phyloP scores from a whole-genome alignment of 1,140 invertebrate genomes.

The Microplitis demolitor region DNA sequence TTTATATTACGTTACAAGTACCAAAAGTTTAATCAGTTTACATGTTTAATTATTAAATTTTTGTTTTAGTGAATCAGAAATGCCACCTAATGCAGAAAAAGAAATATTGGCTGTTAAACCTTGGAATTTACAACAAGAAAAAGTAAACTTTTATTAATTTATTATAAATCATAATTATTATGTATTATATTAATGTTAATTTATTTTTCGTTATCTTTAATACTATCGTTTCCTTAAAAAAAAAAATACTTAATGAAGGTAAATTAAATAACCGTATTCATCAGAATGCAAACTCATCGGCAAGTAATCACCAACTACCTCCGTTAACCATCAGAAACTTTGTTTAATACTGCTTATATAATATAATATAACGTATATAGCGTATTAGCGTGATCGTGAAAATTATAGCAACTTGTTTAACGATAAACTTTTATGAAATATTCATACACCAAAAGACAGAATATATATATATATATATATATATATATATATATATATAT shows the following conservation, averaged over 20 bases:
- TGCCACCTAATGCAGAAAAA: conserved; percentile 61
- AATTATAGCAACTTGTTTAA: conserved; percentile 25
- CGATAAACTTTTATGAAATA: conserved; percentile 31
- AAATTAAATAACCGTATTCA: conserved; percentile 11
- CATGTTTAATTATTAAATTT: conserved; percentile 22
- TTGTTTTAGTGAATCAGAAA: conserved; percentile 57
- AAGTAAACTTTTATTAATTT: conserved; percentile 39
- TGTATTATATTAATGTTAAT: too few relatives aligned
- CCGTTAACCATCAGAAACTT: not conserved
- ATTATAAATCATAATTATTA: too few relatives aligned
- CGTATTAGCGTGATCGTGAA: conserved; percentile 15
- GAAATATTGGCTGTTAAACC: conserved; percentile 56
- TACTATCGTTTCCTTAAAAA: not conserved
- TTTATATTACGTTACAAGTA: too few relatives aligned
- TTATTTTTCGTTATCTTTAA: not conserved
- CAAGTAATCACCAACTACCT: not conserved
- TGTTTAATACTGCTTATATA: not conserved
- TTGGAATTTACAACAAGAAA: conserved; percentile 55
- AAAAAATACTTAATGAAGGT: too few relatives aligned
- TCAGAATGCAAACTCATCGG: conserved; percentile 18
- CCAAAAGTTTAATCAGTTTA: too few relatives aligned
- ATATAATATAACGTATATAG: too few relatives aligned
- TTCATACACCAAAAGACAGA: conserved; percentile 18
- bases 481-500: too few relatives aligned
- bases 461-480: too few relatives aligned